Base-by-base conservation (phyloP, 2,113 vertebrate species). In the Platanista minor region DNA sequence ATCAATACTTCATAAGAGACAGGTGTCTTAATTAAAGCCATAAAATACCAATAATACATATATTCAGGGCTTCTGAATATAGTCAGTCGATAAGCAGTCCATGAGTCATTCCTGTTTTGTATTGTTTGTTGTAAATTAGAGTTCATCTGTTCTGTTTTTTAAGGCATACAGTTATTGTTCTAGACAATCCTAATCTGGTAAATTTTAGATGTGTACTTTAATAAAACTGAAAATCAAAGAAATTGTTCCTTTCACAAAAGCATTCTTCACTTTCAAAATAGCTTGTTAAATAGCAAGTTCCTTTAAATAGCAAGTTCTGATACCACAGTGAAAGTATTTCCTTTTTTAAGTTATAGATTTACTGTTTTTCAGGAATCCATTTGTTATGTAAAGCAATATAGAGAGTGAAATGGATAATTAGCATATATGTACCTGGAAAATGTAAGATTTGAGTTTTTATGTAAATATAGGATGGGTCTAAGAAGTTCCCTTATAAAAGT, bases 1-100 rank as follows among this genome's bases (percentile, higher is more conserved):
- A 18, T 52, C 15, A 52, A 52, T 52, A 96, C 98, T 98, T 98
- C 97, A 92, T 95, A 98, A 98, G 98, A 98, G 98, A 98, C 98
- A 94, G 94, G 71, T 98, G 98, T 98, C 98, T 98, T 98, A 98
- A 98, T 97, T 97, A 93, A 98, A 98, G 98, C 98, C 98, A 98
- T 98, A 98, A 98, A 97, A 97, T 98, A 98, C 95, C 96, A 96
- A 97, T 90, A 97, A 97, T 97, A 96, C 97, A 97, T 97, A 98
- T 98, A 98, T 98, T 98, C 96, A 97, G 98, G 98, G 93, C n/a
- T 92, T 97, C 97, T 98, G 98, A 97, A 98, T 43, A 6, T 97
- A 94, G 97, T 98, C 97, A 98, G 64, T 86, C 98, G 97, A 78
- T 98, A 97, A 98, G 94, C 33, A 97, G 97, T 98, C 92, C 95